phyloP scores from a whole-genome alignment of 2,888 invertebrate genomes.

The Macaria notata region DNA sequence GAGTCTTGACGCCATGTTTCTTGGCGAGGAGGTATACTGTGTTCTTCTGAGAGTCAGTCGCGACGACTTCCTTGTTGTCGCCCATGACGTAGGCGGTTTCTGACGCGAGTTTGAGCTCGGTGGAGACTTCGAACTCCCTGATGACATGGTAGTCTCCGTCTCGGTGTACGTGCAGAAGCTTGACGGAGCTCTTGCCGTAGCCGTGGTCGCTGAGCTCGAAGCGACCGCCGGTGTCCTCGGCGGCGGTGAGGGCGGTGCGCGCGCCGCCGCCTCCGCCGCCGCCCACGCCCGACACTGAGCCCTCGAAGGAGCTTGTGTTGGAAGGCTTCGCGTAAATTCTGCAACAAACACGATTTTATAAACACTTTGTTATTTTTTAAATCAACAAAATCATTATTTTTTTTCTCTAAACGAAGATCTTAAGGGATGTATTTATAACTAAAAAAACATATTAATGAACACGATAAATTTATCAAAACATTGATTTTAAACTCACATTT shows the following conservation, averaged over 20 bases:
- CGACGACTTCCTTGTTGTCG: slow-evolving; percentile 91
- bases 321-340: slow-evolving; percentile 79
- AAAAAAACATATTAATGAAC: too few relatives aligned
- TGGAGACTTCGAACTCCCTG: slow-evolving; percentile 88
- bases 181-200: slow-evolving; percentile 89
- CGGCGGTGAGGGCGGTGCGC: slow-evolving; percentile 55
- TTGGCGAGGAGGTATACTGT: slow-evolving; percentile 91
- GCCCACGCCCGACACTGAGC: slow-evolving; percentile 25
- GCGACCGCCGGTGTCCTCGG: slow-evolving; percentile 73
- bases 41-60: slow-evolving; percentile 92
- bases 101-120: slow-evolving; percentile 86
- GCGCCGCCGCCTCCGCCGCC: slow-evolving; percentile 28
- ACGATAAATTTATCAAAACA: too few relatives aligned
- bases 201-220: slow-evolving; percentile 85
- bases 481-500: too few relatives aligned
- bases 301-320: slow-evolving; percentile 63
- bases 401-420: too few relatives aligned
- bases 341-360: slow-evolving; percentile 31
- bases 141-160: slow-evolving; percentile 86
- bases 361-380: too few relatives aligned
- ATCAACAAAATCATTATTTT: too few relatives aligned
- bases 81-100: slow-evolving; percentile 87
- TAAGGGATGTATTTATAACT: too few relatives aligned
- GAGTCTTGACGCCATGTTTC: slow-evolving; percentile 88
- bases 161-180: slow-evolving; percentile 87